Conservation (phyloP, 2,113 vertebrate species). For the Scalopus aquaticus region DNA sequence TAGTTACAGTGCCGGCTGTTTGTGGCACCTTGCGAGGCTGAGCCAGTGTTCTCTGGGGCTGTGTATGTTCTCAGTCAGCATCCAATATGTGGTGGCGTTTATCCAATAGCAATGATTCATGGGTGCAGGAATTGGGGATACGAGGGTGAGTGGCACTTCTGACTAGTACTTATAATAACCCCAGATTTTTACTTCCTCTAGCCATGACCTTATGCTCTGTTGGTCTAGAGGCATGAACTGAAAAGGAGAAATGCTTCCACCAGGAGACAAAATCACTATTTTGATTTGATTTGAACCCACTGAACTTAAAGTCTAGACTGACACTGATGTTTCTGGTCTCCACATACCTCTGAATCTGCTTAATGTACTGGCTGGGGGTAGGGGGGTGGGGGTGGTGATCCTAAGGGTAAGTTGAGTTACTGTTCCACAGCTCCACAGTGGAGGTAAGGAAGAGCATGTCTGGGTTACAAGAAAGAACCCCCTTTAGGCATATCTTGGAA, state of each 20-base stretch:
- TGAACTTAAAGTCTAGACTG: neutral
- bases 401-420: neutral
- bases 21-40: neutral
- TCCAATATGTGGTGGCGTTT: neutral
- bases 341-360: neutral
- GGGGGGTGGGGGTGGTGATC: no score
- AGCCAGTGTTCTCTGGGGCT: neutral
- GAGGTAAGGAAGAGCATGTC: neutral
- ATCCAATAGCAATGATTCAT: neutral
- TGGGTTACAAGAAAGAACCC: neutral
- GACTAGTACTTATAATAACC: neutral
- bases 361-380: neutral
- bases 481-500: neutral
- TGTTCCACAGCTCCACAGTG: neutral
- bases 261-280: neutral
- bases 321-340: neutral
- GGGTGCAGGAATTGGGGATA: neutral
- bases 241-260: neutral
- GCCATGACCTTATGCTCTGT: neutral
- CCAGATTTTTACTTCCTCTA: neutral
- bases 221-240: neutral
- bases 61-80: neutral
- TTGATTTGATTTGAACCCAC: neutral
- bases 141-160: neutral
- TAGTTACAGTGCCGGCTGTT: neutral